A percentile compares a stretch with the other conserved stretches of the same genome.
Evolutionary conservation across 1,140 invertebrate genomes (phyloP).

Genomic region (Zophobas morio): DNA sequence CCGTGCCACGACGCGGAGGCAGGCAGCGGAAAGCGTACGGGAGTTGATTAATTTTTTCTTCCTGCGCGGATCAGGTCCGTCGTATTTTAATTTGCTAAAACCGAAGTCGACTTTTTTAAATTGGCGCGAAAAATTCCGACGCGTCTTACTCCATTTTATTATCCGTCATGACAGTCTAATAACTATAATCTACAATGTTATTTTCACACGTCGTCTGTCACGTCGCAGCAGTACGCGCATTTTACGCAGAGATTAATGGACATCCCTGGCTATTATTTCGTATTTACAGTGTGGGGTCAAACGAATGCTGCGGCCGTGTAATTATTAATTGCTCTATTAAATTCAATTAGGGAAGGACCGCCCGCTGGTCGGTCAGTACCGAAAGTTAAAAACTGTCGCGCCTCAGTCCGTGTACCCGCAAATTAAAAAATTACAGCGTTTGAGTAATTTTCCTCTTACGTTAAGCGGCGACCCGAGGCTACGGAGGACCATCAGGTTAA

Average conservation of each 20-base stretch:
- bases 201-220: conserved; percentile 46
- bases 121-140: background rate
- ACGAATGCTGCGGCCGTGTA: conserved; percentile 32
- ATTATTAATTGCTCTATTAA: conserved; percentile 49
- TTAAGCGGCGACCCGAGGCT: background rate
- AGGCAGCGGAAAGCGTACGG: too few relatives aligned
- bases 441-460: background rate
- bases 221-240: conserved; percentile 26
- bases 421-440: background rate
- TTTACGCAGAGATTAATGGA: conserved; percentile 40
- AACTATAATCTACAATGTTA: conserved; percentile 43
- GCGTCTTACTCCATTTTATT: conserved; percentile 12
- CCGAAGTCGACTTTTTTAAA: too few relatives aligned
- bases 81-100: too few relatives aligned
- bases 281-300: conserved; percentile 19
- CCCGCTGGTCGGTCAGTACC: conserved; percentile 3
- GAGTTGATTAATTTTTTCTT: too few relatives aligned
- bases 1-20: too few relatives aligned
- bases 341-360: conserved; percentile 40
- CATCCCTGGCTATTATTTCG: conserved; percentile 29
- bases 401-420: conserved; percentile 2
- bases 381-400: conserved; percentile 16
- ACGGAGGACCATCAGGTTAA: background rate
- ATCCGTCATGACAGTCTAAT: conserved; percentile 38
- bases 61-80: too few relatives aligned